Evolutionary conservation across 2,113 vertebrate genomes (phyloP).

Genomic region (Fulica atra): DNA sequence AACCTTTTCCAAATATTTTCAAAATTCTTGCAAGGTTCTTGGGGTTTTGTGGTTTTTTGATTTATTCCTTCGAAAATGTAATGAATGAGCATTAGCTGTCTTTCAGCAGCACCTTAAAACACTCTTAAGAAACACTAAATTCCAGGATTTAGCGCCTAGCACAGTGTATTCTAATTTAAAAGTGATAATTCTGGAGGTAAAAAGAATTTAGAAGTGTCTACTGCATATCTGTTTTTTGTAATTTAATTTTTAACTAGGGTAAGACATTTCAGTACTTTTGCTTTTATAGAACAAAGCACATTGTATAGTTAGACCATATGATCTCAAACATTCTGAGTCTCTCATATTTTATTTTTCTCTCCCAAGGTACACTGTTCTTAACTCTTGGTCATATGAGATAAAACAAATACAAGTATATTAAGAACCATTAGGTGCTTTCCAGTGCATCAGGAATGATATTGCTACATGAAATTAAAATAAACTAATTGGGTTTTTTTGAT

Average conservation of each 20-base stretch:
- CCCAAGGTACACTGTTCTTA: neutral
- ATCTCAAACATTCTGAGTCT: neutral
- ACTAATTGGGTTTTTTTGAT: neutral
- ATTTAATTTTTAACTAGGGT: neutral
- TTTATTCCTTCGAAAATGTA: neutral
- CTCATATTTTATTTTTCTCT: accelerated
- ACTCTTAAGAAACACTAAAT: neutral
- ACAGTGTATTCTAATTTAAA: neutral
- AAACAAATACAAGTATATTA: neutral
- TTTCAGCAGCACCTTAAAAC: neutral
- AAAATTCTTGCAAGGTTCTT: neutral
- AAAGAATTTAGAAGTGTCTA: neutral
- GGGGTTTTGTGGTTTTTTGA: neutral
- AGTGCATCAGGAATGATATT: neutral
- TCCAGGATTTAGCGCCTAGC: neutral
- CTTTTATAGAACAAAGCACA: neutral
- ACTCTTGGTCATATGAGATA: neutral
- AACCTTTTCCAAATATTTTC: neutral
- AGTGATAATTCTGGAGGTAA: neutral
- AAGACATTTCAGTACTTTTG: neutral
- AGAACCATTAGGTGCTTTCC: neutral
- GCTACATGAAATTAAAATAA: neutral
- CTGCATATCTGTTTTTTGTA: neutral
- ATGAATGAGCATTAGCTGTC: neutral
- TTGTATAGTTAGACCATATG: neutral